Evolutionary conservation across 2,113 vertebrate genomes (phyloP), one percentile per base, ranked within the genome.

Genomic region (Lasiurus borealis): DNA sequence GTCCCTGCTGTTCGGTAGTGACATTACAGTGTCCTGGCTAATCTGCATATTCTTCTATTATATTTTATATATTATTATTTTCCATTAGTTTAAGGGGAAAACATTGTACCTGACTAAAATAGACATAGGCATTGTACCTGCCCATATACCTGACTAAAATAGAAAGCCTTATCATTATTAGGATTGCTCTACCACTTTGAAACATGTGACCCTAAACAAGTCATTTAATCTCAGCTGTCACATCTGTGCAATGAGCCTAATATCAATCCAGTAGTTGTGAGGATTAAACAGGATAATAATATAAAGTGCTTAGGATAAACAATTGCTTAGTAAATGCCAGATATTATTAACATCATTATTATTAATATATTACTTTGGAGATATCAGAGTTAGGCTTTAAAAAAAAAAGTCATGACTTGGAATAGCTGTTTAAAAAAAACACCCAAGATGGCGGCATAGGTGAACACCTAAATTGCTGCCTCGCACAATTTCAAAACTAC

Each of bases 261-360:
- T 34, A 89, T 59, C 29, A 92, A 50, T 34, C 82, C 29, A 80
- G 59, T 27, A 75, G 8, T 25, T 92, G 25, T 91, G 57, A 88
- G 44, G 40, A 89, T 75, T 91, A 94, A 78, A 66, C 36, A 76
- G 34, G 16, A 86, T 92, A 93, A 90, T 50, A 18, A 80, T 52
- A 89, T 40, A 86, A 95, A 89, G 40, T 80, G 16, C 18, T 64
- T 69, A 94, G 18, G 40, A 85, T 19, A 93, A 6, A 83, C 13
- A 94, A 93, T 9, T 91, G 59, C 44, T 83, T 89, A 75, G 31
- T 91, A 93, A 93, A 80, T 88, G n/a, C 44, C 72, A 85, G 44
- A 71, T 62, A 84, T 68, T 77, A 89, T 50, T 94, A 91, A 84
- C 66, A 88, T 6, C 54, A 6, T 85, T 92, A 86, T 57, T 73